These are phyloP conservation scores for Stomatorhinus walkeri DNA, from an alignment of 2,797 vertebrate genomes.

Conservation along the genomic window DNA sequence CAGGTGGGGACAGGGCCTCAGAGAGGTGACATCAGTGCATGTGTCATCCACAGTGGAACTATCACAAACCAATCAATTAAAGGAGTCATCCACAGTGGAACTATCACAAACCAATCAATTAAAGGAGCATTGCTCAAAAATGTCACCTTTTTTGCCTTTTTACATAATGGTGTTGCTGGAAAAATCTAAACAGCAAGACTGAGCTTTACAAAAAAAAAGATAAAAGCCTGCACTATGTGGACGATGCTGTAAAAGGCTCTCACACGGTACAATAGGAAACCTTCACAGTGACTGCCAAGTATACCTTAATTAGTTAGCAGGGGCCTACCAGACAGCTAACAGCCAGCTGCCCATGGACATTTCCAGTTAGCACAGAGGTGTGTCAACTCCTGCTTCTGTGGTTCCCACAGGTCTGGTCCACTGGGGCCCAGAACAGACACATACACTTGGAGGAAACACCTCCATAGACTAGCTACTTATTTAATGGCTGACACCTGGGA, in stretches of 20 bases:
- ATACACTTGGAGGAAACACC: conserved; percentile 3
- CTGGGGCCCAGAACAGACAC: conserved; percentile 15
- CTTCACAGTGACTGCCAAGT: conserved; percentile 32
- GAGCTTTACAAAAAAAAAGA: neutral
- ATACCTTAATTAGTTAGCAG: conserved; percentile 32
- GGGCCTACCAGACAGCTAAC: conserved; percentile 37
- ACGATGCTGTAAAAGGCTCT: conserved; percentile 40
- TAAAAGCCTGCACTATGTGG: conserved; percentile 36
- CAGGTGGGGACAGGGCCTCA: neutral
- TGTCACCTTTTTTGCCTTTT: neutral
- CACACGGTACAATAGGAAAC: conserved; percentile 37
- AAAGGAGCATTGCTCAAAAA: neutral
- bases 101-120: neutral
- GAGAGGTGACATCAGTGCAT: neutral
- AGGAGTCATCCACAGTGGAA: too few relatives aligned
- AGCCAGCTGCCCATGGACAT: conserved; percentile 46
- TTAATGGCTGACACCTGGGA: conserved; percentile 44
- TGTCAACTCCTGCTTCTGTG: conserved; percentile 34
- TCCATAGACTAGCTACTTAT: conserved; percentile 24
- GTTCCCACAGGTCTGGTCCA: conserved; percentile 40
- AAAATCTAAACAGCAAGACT: neutral
- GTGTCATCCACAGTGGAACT: neutral
- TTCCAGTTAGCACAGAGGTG: conserved; percentile 58
- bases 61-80: neutral
- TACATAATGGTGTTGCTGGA: neutral